Percentiles rank a stretch among this genome's conserved stretches.
phyloP scores from a whole-genome alignment of 1,140 invertebrate species.

The Euura lappo region DNA sequence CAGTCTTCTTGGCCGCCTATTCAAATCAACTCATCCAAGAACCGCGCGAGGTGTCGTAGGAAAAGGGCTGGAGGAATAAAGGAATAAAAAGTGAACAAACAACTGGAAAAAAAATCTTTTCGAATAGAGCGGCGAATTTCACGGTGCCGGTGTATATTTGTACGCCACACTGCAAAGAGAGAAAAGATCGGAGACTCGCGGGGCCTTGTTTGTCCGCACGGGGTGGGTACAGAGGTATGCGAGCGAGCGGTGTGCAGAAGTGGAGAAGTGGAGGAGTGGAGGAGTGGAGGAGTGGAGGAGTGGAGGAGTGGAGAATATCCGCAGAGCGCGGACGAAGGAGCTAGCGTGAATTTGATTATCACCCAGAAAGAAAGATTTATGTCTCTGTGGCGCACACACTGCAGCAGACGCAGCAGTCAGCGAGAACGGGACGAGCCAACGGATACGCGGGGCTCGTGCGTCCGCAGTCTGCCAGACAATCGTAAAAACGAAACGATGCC shows the following conservation, averaged over 20 bases:
- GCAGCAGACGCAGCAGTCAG: slow-evolving; percentile 1
- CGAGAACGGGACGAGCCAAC: not conserved
- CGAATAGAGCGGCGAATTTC: not conserved
- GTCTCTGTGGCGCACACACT: slow-evolving; percentile 19
- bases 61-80: not conserved
- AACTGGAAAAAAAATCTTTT: not conserved
- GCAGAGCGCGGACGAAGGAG: not conserved
- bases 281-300: not conserved
- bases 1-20: too few relatives aligned
- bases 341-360: slow-evolving; percentile 34
- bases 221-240: not conserved
- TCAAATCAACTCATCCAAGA: too few relatives aligned
- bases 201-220: too few relatives aligned
- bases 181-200: too few relatives aligned
- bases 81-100: not conserved
- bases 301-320: not conserved
- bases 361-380: slow-evolving; percentile 30
- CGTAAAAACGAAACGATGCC: slow-evolving; percentile 57
- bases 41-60: too few relatives aligned
- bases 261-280: not conserved
- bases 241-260: not conserved
- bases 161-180: too few relatives aligned
- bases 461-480: slow-evolving; percentile 52
- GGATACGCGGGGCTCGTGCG: slow-evolving; percentile 14
- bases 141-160: too few relatives aligned